Conservation (phyloP, 2,113 vertebrate species). For the Calidris pugnax region DNA sequence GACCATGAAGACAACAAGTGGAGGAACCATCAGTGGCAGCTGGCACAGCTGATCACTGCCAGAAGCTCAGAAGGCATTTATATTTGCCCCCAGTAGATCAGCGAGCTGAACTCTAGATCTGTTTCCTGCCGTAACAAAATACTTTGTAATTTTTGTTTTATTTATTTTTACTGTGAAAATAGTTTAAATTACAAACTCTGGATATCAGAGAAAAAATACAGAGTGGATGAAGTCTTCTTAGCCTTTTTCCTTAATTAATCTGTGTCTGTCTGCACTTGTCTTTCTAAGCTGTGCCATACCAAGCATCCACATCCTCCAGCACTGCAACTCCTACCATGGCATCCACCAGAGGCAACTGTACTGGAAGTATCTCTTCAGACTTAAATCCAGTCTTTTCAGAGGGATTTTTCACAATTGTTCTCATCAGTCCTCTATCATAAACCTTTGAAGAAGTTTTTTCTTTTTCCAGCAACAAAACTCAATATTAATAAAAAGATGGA, state of each 20-base stretch:
- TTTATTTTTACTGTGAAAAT: background rate
- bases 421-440: background rate
- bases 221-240: background rate
- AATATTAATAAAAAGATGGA: background rate
- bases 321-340: background rate
- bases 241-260: background rate
- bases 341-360: background rate
- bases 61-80: background rate
- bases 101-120: background rate
- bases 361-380: background rate
- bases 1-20: background rate
- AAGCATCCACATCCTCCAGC: background rate
- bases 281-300: background rate
- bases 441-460: background rate
- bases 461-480: background rate
- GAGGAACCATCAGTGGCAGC: background rate
- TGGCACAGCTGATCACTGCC: background rate
- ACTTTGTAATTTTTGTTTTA: fast-evolving
- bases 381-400: background rate
- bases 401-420: background rate
- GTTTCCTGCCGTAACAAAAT: background rate
- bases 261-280: background rate
- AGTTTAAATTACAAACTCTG: background rate
- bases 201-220: background rate
- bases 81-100: background rate